Evolutionary conservation across 2,113 vertebrate species (phyloP).

Genomic region (Callocephalon fimbriatum): DNA sequence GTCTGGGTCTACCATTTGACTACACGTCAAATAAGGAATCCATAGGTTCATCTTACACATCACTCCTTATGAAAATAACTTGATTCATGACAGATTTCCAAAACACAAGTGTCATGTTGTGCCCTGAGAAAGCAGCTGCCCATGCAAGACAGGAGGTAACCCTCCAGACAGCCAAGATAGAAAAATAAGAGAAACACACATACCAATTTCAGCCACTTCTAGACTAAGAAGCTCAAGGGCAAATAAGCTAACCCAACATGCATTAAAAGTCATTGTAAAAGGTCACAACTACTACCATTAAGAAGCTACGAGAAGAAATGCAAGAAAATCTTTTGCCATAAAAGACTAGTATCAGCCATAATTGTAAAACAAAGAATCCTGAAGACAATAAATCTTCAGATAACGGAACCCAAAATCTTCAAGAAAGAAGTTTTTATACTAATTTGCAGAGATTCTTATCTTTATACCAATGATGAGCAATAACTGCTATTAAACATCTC

Average conservation of each 20-base stretch:
- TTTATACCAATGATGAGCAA: neutral
- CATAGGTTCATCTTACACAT: neutral
- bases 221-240: neutral
- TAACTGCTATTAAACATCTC: neutral
- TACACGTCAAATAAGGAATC: neutral
- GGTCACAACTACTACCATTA: neutral
- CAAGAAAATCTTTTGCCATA: neutral
- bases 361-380: accelerated
- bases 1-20: neutral
- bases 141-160: neutral
- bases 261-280: neutral
- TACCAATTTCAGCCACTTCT: neutral
- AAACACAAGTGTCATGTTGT: neutral
- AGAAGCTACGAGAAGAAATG: neutral
- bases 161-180: neutral
- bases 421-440: neutral
- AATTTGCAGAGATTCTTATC: neutral
- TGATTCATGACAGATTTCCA: neutral
- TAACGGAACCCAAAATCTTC: neutral
- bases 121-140: neutral
- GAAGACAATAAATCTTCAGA: neutral
- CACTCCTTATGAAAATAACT: neutral
- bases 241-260: neutral
- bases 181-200: neutral
- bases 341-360: neutral